Percentiles rank a stretch among this genome's conserved stretches.
Evolutionary conservation across 2,797 vertebrate species (phyloP).

Genomic region (Etheostoma perlongum): DNA sequence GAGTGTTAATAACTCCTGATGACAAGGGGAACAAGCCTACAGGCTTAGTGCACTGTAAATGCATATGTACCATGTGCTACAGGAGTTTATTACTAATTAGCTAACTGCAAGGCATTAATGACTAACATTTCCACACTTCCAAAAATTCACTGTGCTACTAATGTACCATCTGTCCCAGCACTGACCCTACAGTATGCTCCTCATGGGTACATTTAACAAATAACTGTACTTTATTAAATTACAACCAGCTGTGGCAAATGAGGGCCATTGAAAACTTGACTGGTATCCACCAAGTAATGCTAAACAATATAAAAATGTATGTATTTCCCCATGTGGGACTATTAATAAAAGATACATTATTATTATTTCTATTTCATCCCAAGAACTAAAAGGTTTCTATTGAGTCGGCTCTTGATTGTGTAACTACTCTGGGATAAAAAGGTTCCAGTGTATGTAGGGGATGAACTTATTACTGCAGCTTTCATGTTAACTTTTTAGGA

Average conservation of each 20-base stretch:
- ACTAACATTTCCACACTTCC: slow-evolving; percentile 50
- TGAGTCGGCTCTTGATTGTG: neutral
- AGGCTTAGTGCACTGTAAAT: slow-evolving; percentile 26
- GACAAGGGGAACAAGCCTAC: slow-evolving; percentile 42
- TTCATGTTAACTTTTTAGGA: neutral
- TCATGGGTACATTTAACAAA: slow-evolving; percentile 28
- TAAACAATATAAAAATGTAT: neutral
- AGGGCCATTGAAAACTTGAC: slow-evolving; percentile 13
- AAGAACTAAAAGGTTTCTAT: neutral
- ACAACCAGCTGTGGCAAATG: slow-evolving; percentile 18
- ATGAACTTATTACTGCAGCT: neutral
- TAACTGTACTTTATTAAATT: slow-evolving; percentile 34
- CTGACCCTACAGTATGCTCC: slow-evolving; percentile 27
- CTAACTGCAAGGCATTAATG: slow-evolving; percentile 50
- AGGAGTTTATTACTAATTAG: slow-evolving; percentile 59
- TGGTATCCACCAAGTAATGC: neutral
- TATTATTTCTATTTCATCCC: neutral
- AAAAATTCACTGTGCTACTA: slow-evolving; percentile 48
- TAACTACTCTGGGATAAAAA: neutral
- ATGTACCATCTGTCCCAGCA: slow-evolving; percentile 49
- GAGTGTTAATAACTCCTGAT: slow-evolving; percentile 36
- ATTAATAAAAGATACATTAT: too few relatives aligned
- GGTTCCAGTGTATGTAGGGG: neutral
- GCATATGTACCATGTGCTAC: slow-evolving; percentile 20
- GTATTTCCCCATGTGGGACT: neutral